These are phyloP conservation scores for Poliocrania exsul DNA, from an alignment of 2,797 vertebrate species.

Conservation along the genomic window DNA sequence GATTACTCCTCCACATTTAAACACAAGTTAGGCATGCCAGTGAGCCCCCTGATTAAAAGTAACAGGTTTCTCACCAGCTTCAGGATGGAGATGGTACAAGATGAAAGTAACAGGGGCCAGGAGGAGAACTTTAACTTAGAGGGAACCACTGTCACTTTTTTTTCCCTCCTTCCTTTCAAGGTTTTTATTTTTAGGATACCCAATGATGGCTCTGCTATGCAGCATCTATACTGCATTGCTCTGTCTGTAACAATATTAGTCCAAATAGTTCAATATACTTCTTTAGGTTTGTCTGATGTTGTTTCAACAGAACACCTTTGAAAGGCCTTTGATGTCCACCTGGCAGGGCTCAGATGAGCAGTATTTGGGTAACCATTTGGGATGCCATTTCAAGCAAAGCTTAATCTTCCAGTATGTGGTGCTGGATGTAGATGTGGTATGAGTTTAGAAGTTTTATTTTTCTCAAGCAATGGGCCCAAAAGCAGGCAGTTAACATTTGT, in stretches of 20 bases:
- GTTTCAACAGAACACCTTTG: not conserved
- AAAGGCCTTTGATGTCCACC: not conserved
- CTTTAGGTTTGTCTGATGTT: not conserved
- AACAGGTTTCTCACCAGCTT: not conserved
- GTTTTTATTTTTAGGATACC: not conserved
- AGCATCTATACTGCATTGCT: not conserved
- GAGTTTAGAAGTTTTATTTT: not conserved
- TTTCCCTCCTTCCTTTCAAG: not conserved
- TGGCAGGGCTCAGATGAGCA: rapidly evolving
- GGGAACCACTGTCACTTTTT: not conserved
- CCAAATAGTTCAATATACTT: not conserved
- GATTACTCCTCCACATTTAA: not conserved
- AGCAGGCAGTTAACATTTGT: rapidly evolving
- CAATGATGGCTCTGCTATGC: not conserved
- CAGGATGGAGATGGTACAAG: not conserved
- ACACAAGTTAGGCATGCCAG: rapidly evolving
- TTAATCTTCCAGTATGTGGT: not conserved
- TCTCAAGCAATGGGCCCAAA: not conserved
- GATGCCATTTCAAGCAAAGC: not conserved
- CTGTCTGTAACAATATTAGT: rapidly evolving
- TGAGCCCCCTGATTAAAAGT: not conserved
- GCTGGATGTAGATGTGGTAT: not conserved
- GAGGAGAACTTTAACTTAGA: not conserved
- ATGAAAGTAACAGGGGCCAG: not conserved
- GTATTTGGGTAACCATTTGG: not conserved